These are phyloP conservation scores for Lasaia peninsularis DNA, from an alignment of 1,140 invertebrate genomes.

Conservation along the genomic window DNA sequence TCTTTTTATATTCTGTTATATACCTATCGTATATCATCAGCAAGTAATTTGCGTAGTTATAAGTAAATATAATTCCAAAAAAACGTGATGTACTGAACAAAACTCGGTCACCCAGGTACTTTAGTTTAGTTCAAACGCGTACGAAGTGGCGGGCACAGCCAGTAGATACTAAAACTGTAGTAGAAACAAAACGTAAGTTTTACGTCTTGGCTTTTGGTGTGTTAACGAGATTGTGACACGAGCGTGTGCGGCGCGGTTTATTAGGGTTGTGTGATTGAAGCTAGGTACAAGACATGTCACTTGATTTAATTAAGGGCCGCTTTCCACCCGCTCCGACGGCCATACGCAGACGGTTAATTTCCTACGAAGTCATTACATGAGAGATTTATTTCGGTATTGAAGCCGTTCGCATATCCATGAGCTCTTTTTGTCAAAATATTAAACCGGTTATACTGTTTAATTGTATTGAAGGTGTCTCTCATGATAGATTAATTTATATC, in stretches of 20 bases:
- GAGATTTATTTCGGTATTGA: constrained; percentile 71
- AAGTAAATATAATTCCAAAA: no score
- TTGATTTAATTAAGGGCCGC: constrained; percentile 76
- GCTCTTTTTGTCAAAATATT: not conserved
- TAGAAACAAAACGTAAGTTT: constrained; percentile 2
- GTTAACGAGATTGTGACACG: constrained; percentile 18
- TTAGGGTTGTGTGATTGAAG: constrained; percentile 74
- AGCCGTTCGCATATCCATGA: constrained; percentile 21
- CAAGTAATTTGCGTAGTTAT: no score
- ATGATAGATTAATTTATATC: no score
- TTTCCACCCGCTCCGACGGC: constrained; percentile 64
- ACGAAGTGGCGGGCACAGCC: no score
- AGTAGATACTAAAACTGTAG: not conserved
- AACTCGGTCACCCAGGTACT: no score
- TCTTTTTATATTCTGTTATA: no score
- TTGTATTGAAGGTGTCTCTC: not conserved
- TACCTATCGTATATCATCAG: no score
- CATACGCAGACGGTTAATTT: constrained; percentile 67
- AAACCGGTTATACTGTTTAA: not conserved
- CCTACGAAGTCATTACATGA: constrained; percentile 54
- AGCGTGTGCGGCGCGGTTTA: constrained; percentile 58
- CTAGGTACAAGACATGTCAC: constrained; percentile 69
- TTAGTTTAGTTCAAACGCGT: no score
- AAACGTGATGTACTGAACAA: no score
- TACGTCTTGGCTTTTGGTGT: constrained; percentile 15